Base-by-base conservation (phyloP, 2,113 vertebrate genomes). In the Dipodomys stephensi region DNA sequence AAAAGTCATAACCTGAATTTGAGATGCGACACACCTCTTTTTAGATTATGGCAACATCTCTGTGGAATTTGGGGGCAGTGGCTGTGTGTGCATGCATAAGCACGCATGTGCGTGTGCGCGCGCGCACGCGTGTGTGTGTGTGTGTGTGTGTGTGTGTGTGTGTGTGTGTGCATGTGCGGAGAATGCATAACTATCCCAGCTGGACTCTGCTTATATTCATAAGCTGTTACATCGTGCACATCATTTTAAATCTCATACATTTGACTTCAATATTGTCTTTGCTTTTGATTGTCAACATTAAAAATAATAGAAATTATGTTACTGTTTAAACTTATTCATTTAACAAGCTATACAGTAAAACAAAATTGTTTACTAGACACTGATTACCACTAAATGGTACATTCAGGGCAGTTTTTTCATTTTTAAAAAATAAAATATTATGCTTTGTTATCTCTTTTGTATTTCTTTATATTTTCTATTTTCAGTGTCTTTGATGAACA, bases 401-500 rank as follows among this genome's bases (percentile, higher is more conserved):
- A 96, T 97, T 97, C 80, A 97, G 92, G 96, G 94, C 79, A 82
- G 94, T 95, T 93, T 97, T 97, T 96, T 96, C 86, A 96, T 97
- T 98, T 95, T 90, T 94, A 88, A 97, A 81, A 97, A 97, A 84
- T 96, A 65, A 95, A 96, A 78, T 92, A 90, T 88, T 95, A 93
- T 93, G 67, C 96, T 96, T 97, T 95, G 95, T 93, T 96, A 96
- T 90, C 92, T 92, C 86, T 97, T 97, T 95, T 97, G 97, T 97
- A 65, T 76, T 73, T 39, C 35, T 39, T 39, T 98, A 28, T 97
- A 94, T 95, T 95, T 98, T 97, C 90, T 98, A 96, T 98, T 97
- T 97, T 95, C 93, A 91, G 97, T 97, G 97, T 97, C 92, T 89
- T 89, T 93, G 96, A 60, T 68, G 10, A 98, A 98, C 98, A 98